Conservation (phyloP, 1,140 invertebrate species). For the Vanessa atalanta region DNA sequence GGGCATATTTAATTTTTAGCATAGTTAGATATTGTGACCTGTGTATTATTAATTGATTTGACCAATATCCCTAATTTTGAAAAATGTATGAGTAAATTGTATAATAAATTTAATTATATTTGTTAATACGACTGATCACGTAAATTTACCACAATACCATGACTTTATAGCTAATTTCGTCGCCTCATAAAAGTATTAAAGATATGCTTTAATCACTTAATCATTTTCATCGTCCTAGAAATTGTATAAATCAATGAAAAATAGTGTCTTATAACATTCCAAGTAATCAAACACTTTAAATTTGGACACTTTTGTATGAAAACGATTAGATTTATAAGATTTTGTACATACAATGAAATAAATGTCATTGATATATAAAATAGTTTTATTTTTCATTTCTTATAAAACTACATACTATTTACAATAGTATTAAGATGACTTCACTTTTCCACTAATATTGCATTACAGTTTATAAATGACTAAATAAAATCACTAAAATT, state of each 20-base stretch:
- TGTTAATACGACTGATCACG: constrained; percentile 39
- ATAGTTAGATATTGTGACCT: constrained; percentile 71
- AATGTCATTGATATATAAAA: constrained; percentile 78
- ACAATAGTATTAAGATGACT: not conserved
- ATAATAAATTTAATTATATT: constrained; percentile 28
- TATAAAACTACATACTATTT: not conserved
- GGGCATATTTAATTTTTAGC: constrained; percentile 74
- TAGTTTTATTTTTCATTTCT: constrained; percentile 53
- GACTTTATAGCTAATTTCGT: constrained; percentile 28
- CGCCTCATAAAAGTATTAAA: constrained; percentile 43
- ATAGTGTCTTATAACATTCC: constrained; percentile 80
- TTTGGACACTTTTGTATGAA: constrained; percentile 80
- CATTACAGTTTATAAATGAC: not conserved
- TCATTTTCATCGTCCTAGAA: constrained; percentile 60
- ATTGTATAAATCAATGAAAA: constrained; percentile 67
- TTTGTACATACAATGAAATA: constrained; percentile 81
- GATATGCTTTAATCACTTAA: constrained; percentile 65
- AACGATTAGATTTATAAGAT: constrained; percentile 76
- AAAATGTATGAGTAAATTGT: constrained; percentile 44
- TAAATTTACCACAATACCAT: constrained; percentile 27
- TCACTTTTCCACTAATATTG: not conserved
- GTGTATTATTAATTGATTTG: constrained; percentile 69
- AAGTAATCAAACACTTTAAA: constrained; percentile 77
- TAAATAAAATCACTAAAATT: not conserved
- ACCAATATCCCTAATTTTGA: constrained; percentile 66